Evolutionary conservation across 2,888 invertebrate genomes (phyloP), one percentile per base, ranked within the genome.

Genomic region (Melinaea menophilus): DNA sequence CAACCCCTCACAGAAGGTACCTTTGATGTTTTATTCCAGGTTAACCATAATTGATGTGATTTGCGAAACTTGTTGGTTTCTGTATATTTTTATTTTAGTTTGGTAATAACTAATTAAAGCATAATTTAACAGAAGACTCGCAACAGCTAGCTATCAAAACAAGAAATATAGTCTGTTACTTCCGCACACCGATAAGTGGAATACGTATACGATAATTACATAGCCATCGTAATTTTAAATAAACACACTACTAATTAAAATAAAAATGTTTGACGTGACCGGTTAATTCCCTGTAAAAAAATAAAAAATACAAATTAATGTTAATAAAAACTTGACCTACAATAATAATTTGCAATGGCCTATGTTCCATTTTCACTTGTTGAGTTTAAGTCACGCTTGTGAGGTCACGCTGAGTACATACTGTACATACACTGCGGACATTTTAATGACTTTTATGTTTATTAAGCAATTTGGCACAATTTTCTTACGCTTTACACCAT

Each of bases 1-100:
- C 69, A 90, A 82, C 70, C 90, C 90, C 5, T 81, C 84, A 59
- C 86, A 87, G 69, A 81, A 82, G 84, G 90, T 88, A 62, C 47
- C 61, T 22, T 55, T 55, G 55, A 48, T 33, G 13, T 33, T 70
- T 75, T 73, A 70, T 57, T 41, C 3, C 41, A 41, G 41, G 3
- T 41, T 41, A 41, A 37, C 37, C 37, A 37, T 37, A 37, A 37
- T 37, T 37, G 37, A 37, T 37, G 7, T 5, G 4, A 5, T 5
- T 37, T 5, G 4, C 37, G 37, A 37, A 37, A 37, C 9, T 3
- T 48, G 64, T 57, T 67, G 59, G 33, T 57, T 31, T 69, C 47
- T 47, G 1, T 31, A 13, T 46, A 47, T 56, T 47, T 35, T 33
- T 33, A 13, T 7, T 31, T 46, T 35, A 22, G 33, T 22, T 22